Conservation (phyloP, 1,140 invertebrate genomes). For the Apis mellifera region Amel_HAv3.1 CM009944.2:10092001-10092500, state of each 20-base stretch:
- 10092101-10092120: conserved; percentile 47
- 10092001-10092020: not conserved
- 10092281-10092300: not conserved
- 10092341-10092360: no score
- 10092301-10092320: no score
- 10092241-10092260: conserved; percentile 38
- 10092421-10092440: conserved; percentile 72
- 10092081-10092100: conserved; percentile 61
- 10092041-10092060: conserved; percentile 50
- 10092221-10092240: conserved; percentile 52
- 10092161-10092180: conserved; percentile 35
- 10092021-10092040: not conserved
- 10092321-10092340: no score
- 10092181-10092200: conserved; percentile 48
- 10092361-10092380: conserved; percentile 77
- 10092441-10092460: conserved; percentile 64
- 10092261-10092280: no score
- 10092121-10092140: conserved; percentile 36
- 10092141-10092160: not conserved
- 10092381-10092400: conserved; percentile 61
- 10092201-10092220: conserved; percentile 48
- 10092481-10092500: conserved; percentile 5
- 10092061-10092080: conserved; percentile 74
- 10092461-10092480: conserved; percentile 32
- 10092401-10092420: conserved; percentile 56